Base-by-base conservation (phyloP, 35 echinoderm and acorn worm species). In the Lytechinus pictus region DNA sequence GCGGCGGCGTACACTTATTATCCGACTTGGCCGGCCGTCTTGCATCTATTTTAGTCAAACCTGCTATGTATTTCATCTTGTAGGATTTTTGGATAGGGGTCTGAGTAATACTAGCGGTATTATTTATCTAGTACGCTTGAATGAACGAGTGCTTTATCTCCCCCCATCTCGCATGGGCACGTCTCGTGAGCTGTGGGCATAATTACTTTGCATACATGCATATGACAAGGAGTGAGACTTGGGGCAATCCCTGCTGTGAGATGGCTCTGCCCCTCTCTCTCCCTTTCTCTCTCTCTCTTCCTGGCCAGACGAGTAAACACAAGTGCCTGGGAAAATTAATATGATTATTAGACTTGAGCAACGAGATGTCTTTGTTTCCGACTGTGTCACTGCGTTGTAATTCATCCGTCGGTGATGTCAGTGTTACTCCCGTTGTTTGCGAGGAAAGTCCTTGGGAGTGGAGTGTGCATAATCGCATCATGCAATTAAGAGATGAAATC, bases 131-230 rank as follows among this genome's bases (percentile, higher is more conserved):
- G 92, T 57, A 93, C 53, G 92, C 92, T 55, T 93, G 53, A 93
- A 93, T 93, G 92, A 93, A 93, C 53, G 92, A 93, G 92, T 57
- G 92, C 55, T 93, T 55, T 93, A 90, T 54, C 52, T 93, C 55
- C 7, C 55, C 7, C 92, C 19, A 93, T 57, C 92, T 93, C 88
- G 88, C 88, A 11, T 9, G 88, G 88, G 19, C 66, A 79, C 66
- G 88, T 44, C 29, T 44, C 54, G 14, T 10, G 92, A 44, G 54
- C 52, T 93, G 52, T 54, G 12, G 92, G 92, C 92, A 57, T 93
- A 93, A 93, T 93, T 93, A 93, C 92, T 93, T 93, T 93, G 92
- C 55, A 54, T 57, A 93, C 92, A 93, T 57, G 55, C 92, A 93
- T 79, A 79, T 8, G 66, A 79, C 66, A n/a, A 79, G 19, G 14